phyloP scores from a whole-genome alignment of 37 sponge, comb jelly and placozoan genomes.

The Hexactinellida sp. region DNA sequence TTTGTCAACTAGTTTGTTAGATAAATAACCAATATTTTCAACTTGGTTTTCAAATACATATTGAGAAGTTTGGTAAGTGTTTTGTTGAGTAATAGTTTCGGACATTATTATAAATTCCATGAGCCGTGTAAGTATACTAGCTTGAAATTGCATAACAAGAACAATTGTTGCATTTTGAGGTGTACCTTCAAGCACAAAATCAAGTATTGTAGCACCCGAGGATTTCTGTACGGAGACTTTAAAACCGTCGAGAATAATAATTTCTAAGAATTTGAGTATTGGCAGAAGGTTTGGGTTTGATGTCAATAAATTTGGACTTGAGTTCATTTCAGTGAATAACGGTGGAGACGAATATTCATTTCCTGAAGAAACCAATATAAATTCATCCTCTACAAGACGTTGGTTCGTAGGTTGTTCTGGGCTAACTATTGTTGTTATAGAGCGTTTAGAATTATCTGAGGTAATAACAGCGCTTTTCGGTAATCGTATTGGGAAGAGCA shows the following conservation, averaged over 20 bases:
- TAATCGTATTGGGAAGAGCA: constrained; percentile 46
- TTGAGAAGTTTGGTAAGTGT: neutral
- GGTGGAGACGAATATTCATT: neutral
- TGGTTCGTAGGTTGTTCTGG: neutral
- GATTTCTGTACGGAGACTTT: neutral
- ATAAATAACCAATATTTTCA: neutral
- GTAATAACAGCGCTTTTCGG: neutral
- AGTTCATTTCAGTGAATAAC: neutral
- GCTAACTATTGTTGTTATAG: neutral
- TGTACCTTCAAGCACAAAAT: constrained; percentile 13
- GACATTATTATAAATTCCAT: neutral
- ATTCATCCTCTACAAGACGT: neutral
- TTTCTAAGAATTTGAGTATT: neutral
- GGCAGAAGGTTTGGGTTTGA: neutral
- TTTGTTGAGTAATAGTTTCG: neutral
- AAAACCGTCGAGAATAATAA: neutral
- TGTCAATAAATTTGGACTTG: neutral
- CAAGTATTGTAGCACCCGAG: neutral
- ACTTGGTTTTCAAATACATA: neutral
- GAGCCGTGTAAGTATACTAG: neutral
- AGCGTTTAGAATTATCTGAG: neutral
- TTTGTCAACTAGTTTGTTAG: constrained; percentile 1
- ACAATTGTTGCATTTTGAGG: neutral
- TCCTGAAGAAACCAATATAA: neutral
- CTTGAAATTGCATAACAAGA: neutral